Evolutionary conservation across 2,113 vertebrate species (phyloP), one percentile per base, ranked within the genome.

Genomic region (Scatophagus argus): DNA sequence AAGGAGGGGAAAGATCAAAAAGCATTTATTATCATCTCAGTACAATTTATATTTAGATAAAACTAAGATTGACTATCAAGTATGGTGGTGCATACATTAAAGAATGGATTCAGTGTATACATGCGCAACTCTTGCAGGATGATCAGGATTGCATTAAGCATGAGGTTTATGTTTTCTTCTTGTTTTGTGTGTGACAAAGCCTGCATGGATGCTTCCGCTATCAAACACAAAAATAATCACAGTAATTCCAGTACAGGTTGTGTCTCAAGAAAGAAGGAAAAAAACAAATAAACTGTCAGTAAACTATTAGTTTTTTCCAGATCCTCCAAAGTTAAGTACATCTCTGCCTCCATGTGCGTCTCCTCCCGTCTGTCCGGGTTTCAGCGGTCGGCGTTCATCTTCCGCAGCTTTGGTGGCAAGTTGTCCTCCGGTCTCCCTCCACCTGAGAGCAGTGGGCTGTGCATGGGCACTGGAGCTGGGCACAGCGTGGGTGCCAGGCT

Each of bases 381-480:
- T 95, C 71, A 95, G 89, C 52, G n/a, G 66, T 94, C 93, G 0
- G 94, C 95, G 25, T 95, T 96, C 91, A 91, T 95, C 92, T 93
- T 94, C 61, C 88, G 73, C 58, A 96, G 86, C 75, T 96, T 96
- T 44, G 93, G 64, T 11, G 96, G 95, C 58, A 96, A 88, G 87
- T 95, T 93, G 81, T 95, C 94, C 72, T 95, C 95, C 0, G 89
- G 55, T 69, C 95, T 91, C 17, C 84, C 87, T 44, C 49, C 76
- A 4, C 81, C 81, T 0, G 1, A 86, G 14, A 88, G 83, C 59
- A 91, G 65, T 16, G 93, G 93, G 60, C 86, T 90, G 56, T 91
- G 88, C 75, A 85, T 52, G 67, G 89, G 92, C 41, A 74, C 43
- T 0, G 90, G 82, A 14, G 83, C 46, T 0, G 88, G 72, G 11